Evolutionary conservation across 1,140 invertebrate species (phyloP), one percentile per base, ranked within the genome.

Genomic region (Coptotermes formosanus): DNA sequence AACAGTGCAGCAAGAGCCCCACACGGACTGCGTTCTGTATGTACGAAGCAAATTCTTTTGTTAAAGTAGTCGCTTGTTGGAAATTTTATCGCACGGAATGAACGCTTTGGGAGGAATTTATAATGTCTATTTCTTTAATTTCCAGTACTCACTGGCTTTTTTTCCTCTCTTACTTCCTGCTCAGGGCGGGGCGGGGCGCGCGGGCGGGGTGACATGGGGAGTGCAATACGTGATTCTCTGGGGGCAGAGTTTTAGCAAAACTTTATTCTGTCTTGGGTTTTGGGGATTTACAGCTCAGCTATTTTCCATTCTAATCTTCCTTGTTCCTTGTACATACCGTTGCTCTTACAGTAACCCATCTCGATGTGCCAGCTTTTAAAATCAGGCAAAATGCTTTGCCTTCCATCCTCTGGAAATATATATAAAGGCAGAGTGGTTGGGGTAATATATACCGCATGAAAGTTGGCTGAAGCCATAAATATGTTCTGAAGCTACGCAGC

Each of bases 41-140:
- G 4, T 55, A 55, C 14, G 52, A 55, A 19, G 19, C 19, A 55
- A 16, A 55, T 55, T 55, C 45, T 55, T 55, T 55, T 16, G 52
- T 55, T 55, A 75, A 9, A 75, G 64, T 75, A 75, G 64, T 75
- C 64, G 32, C 82, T 30, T 25, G 82, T 82, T 82, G 32, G 32
- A 44, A 44, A 44, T 44, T 82, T 82, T 82, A 82, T 82, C 32
- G 6, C 82, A 32, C 82, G 82, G 12, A 83, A 43, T 83, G 82
- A 52, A 83, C 82, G 82, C 43, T 83, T 25, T 32, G 82, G 48
- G n/a, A 52, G 82, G 19, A 25, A 83, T 83, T 83, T 43, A 83
- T 83, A 45, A 83, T 12, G 38, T 14, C n/a, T 32, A 83, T 21
- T 52, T 83, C n/a, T 52, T 32, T 83, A 83, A 82, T 82, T 82